Base-by-base conservation (phyloP, 2,797 vertebrate species). In the Enteromius thamalakanensis region DNA sequence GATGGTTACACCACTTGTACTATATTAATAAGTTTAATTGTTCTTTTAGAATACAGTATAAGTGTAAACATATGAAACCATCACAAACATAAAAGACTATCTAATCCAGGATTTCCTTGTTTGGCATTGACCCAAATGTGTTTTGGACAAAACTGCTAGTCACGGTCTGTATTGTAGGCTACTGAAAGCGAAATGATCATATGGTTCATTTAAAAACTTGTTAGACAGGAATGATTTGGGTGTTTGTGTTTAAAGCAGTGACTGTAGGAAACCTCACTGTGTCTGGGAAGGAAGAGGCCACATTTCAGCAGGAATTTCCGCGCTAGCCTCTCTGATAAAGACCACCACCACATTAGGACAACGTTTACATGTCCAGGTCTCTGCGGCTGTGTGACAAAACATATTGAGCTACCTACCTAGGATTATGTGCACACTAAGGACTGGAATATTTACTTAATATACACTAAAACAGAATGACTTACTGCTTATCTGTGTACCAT, bases 221-320 rank as follows among this genome's bases (percentile, higher is more conserved):
- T 72, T 75, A 6, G 37, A 77, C 82, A 60, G 72, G 81, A 74
- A 82, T 37, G 79, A 67, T 79, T n/a, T 14, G 15, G 23, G 19
- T 79, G 78, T 82, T 82, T 70, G 62, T 60, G 69, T 80, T 82
- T 72, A 34, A 84, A 84, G 70, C 76, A 51, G 82, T 77, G 76
- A 40, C 49, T 82, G 47, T 51, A 53, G 14, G 82, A 79, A 82
- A 76, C 14, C 47, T 79, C 4, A 32, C 23, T 29, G 19, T 74
- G 40, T 65, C 69, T 29, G 4, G 58, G 12, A 26, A 65, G 40
- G 65, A 76, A 55, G 76, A 69, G 42, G 79, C 70, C 58, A 40
- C 15, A 51, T 53, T 81, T 75, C 42, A 29, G 62, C 19, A 42
- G 45, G 60, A 42, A 51, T 67, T 76, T 55, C 10, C 3, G 1